phyloP scores from a whole-genome alignment of 1,140 invertebrate species.

The Hylaeus anthracinus region DNA sequence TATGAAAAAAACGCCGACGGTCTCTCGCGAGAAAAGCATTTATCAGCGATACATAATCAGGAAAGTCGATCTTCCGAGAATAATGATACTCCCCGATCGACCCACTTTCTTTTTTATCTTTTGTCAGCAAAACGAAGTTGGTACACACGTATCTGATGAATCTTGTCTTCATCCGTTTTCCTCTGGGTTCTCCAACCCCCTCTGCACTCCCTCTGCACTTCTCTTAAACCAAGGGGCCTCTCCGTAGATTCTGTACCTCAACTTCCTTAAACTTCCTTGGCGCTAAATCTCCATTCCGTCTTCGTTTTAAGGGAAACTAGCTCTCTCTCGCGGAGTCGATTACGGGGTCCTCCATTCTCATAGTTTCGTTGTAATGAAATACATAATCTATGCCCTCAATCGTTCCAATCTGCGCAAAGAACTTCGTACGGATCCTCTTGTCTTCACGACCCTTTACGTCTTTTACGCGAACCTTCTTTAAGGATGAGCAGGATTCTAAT shows the following conservation, averaged over 20 bases:
- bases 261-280: background rate
- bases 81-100: background rate
- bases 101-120: background rate
- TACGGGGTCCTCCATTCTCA: too few relatives aligned
- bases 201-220: background rate
- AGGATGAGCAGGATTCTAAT: too few relatives aligned
- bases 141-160: background rate
- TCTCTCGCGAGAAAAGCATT: background rate
- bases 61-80: background rate
- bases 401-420: background rate
- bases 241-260: background rate
- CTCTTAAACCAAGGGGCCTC: background rate
- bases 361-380: background rate
- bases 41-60: constrained; percentile 3
- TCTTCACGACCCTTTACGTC: background rate
- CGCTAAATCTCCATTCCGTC: background rate
- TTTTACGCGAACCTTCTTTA: background rate
- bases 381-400: constrained; percentile 3
- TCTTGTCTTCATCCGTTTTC: background rate
- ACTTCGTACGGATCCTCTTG: background rate
- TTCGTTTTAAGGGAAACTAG: background rate
- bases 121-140: background rate
- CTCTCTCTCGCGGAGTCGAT: background rate
- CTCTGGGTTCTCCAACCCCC: background rate
- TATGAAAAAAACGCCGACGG: background rate